Percentiles rank a stretch among this genome's conserved stretches.
Conservation (phyloP, 2,888 invertebrate species). For the Drosophila mercatorum region DNA sequence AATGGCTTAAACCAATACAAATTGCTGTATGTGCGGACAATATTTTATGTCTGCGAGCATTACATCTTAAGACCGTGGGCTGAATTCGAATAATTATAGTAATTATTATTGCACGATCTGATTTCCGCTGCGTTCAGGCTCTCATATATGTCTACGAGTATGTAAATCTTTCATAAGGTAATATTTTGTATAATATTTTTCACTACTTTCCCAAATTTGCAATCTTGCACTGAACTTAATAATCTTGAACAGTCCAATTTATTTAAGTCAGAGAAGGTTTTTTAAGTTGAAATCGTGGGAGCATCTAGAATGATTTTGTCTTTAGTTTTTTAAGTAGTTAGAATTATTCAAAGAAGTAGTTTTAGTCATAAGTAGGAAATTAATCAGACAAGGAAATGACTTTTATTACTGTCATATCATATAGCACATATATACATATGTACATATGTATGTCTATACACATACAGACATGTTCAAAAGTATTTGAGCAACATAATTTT, state of each 20-base stretch:
- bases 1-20: constrained; percentile 3
- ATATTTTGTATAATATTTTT: neutral
- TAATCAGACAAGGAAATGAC: neutral
- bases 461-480: no score
- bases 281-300: no score
- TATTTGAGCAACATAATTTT: no score
- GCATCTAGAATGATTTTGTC: no score
- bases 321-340: neutral
- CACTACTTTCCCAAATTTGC: neutral
- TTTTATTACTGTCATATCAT: constrained; percentile 3
- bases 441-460: neutral
- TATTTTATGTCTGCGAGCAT: no score
- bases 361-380: constrained; percentile 1
- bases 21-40: neutral
- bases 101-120: neutral
- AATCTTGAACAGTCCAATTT: neutral
- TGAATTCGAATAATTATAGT: neutral
- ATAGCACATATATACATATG: neutral
- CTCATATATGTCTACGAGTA: neutral
- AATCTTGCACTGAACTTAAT: neutral
- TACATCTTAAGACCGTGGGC: neutral
- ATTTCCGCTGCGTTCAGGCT: neutral
- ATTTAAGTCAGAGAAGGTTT: no score
- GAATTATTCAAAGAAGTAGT: neutral
- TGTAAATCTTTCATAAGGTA: neutral